Evolutionary conservation across 2,797 vertebrate genomes (phyloP).

Genomic region (Notamacropus eugenii): DNA sequence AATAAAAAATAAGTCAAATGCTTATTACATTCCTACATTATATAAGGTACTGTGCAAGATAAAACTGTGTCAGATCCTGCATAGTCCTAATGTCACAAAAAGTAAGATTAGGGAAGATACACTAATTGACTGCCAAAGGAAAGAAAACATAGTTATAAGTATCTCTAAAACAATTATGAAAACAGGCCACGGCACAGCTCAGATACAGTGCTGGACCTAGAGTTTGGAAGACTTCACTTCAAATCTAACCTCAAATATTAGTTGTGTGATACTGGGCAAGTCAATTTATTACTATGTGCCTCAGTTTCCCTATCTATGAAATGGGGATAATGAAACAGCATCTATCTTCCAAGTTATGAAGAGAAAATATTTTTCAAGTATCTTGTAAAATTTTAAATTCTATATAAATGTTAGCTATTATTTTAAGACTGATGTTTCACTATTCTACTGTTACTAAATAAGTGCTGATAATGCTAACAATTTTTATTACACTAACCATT

Average conservation of each 20-base stretch:
- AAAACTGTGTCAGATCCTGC: background rate
- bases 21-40: background rate
- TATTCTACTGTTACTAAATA: background rate
- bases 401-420: background rate
- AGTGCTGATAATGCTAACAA: no score
- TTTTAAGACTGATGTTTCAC: background rate
- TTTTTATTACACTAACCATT: background rate
- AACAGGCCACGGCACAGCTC: background rate
- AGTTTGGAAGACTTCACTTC: background rate
- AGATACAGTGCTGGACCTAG: background rate
- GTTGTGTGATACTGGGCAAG: background rate
- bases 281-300: background rate
- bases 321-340: background rate
- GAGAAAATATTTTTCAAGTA: background rate
- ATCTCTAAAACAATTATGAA: background rate
- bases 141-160: background rate
- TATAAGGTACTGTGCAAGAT: background rate
- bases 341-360: no score
- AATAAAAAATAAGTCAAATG: background rate
- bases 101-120: background rate
- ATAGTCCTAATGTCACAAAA: background rate
- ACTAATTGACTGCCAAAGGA: background rate
- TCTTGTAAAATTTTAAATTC: background rate
- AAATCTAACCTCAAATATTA: background rate
- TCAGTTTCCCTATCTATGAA: background rate